These are phyloP conservation scores for Phataginus tetradactyla DNA, from an alignment of 2,797 vertebrate genomes.

Conservation along the genomic window DNA sequence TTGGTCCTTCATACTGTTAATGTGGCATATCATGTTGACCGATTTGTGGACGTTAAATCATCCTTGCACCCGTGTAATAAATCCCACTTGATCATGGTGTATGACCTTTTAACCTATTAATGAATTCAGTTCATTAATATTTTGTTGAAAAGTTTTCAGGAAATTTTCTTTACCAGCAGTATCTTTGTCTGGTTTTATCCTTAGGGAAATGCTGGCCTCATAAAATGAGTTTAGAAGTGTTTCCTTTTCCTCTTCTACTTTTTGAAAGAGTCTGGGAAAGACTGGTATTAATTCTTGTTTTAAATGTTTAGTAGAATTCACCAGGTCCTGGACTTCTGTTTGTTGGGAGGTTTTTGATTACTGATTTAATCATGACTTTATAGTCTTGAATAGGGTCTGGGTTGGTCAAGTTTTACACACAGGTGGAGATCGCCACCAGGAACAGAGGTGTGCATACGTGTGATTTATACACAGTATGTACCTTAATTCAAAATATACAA, in stretches of 20 bases:
- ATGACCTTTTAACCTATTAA: not conserved
- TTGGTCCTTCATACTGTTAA: not conserved
- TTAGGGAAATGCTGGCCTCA: not conserved
- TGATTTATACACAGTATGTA: not conserved
- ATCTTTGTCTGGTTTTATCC: not conserved
- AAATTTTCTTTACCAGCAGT: not conserved
- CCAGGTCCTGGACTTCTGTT: not conserved
- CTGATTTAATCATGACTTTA: not conserved
- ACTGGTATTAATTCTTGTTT: not conserved
- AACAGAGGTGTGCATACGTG: not conserved
- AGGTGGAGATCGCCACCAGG: not conserved
- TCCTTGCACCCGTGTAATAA: not conserved
- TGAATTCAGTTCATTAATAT: not conserved
- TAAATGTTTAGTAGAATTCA: not conserved
- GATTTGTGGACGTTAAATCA: not conserved
- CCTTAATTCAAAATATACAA: not conserved
- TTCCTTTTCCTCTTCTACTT: not conserved
- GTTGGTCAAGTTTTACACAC: not conserved
- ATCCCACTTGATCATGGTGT: not conserved
- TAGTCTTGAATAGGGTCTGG: not conserved
- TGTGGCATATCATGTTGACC: not conserved
- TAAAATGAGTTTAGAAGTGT: not conserved
- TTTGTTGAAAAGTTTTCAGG: not conserved
- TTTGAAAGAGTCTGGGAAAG: not conserved
- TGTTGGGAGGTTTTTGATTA: not conserved